Base-by-base conservation (phyloP, 2,797 vertebrate genomes). In the Sternotherus odoratus region DNA sequence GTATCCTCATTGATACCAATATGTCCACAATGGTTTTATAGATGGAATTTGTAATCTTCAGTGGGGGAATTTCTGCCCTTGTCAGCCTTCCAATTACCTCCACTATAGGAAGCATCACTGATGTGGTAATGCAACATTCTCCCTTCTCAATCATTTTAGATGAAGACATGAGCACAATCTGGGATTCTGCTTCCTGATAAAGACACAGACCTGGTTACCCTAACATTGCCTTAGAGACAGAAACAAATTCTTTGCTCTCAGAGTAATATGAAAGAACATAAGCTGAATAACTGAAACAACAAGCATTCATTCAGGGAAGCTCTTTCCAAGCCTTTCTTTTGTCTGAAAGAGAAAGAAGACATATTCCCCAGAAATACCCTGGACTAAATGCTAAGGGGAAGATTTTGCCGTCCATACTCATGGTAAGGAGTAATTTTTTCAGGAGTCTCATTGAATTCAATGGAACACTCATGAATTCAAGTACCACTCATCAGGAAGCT, bases 1-100 rank as follows among this genome's bases (percentile, higher is more conserved):
- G 56, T 46, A 85, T 49, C 28, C 85, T 51, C 12, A 0, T 0
- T 1, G 1, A 88, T n/a, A 19, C 4, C 0, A 74, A 56, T 0
- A 0, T 5, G n/a, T 19, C 33, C 75, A 75, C 30, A 85, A 43
- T 43, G 43, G 43, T 43, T 43, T 43, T 43, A 43, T 43, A 43
- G 43, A 43, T 43, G 43, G 43, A 43, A 43, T 43, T 43, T 43
- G 43, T 43, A 43, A 43, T 43, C 48, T 82, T 36, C 46, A 46
- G 3, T 12, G 82, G 46, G 7, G 88, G 63, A 90, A 78, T 54
- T 63, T 24, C 48, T 81, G 36, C 15, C 6, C 19, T 48, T 60
- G 46, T 2, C 75, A 78, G 54, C 11, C 7, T 87, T 92, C 86
- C 75, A 17, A 86, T 91, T 49, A 80, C 36, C 36, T 87, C 23